These are phyloP conservation scores for Pseudorhombus dupliciocellatus DNA, from an alignment of 2,113 vertebrate genomes.

Conservation along the genomic window DNA sequence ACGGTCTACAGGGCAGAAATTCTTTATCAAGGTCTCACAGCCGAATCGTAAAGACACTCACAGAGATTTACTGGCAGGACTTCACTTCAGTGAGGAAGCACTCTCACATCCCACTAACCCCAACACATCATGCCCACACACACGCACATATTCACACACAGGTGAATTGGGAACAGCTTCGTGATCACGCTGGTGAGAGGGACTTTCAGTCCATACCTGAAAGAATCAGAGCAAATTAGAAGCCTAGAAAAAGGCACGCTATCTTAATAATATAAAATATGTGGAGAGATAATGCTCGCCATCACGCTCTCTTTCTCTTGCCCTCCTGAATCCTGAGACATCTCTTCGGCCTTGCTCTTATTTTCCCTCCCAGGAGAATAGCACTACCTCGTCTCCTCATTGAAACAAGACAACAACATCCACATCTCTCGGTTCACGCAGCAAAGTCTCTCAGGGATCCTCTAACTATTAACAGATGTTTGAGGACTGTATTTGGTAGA, in stretches of 20 bases:
- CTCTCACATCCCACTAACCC: not conserved
- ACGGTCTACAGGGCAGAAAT: not conserved
- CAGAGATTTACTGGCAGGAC: conserved; percentile 15
- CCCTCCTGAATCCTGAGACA: conserved; percentile 27
- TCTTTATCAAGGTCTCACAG: conserved; percentile 22
- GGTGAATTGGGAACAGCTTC: conserved; percentile 7
- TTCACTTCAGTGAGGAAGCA: conserved; percentile 6
- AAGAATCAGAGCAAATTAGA: conserved; percentile 35
- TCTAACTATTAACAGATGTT: conserved; percentile 54
- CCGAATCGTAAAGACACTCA: not conserved
- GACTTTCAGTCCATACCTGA: conserved; percentile 7
- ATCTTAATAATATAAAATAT: conserved; percentile 22
- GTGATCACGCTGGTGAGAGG: conserved; percentile 10
- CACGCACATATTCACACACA: conserved; percentile 5
- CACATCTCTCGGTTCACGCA: conserved; percentile 39
- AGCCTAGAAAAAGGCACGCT: conserved; percentile 37
- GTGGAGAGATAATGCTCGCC: conserved; percentile 23
- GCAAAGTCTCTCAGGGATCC: conserved; percentile 19
- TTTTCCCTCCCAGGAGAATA: conserved; percentile 32
- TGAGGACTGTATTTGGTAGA: conserved; percentile 29
- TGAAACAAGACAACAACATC: conserved; percentile 57
- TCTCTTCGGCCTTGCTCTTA: conserved; percentile 16
- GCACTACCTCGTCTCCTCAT: conserved; percentile 33
- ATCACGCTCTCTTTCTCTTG: conserved; percentile 4
- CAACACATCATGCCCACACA: not conserved